Evolutionary conservation across 2,888 invertebrate species (phyloP).

Genomic region (Ariolimax columbianus): DNA sequence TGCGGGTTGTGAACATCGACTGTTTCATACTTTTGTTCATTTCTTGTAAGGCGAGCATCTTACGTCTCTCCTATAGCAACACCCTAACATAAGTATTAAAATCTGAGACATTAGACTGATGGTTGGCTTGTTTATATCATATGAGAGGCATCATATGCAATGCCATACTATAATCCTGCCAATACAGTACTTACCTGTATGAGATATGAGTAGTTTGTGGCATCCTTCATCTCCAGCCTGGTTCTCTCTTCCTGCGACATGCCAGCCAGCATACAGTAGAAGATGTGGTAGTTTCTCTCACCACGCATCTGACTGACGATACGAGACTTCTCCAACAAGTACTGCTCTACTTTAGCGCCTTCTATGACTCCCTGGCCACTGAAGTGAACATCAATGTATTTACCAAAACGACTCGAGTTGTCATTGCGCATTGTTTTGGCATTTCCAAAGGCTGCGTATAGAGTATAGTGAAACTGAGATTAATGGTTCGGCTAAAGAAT

Average conservation of each 20-base stretch:
- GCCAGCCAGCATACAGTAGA: slow-evolving; percentile 96
- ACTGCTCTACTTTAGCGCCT: slow-evolving; percentile 99
- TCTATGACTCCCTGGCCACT: slow-evolving; percentile 96
- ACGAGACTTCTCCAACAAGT: slow-evolving; percentile 97
- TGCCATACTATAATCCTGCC: no score
- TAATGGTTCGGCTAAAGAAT: no score
- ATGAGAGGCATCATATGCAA: no score
- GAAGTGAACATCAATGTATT: slow-evolving; percentile 99
- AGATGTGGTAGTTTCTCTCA: slow-evolving; percentile 98
- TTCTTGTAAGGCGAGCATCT: no score
- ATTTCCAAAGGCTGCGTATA: slow-evolving; percentile 92
- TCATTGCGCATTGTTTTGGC: slow-evolving; percentile 99
- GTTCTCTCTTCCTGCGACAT: slow-evolving; percentile 92
- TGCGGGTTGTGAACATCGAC: no score
- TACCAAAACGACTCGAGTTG: slow-evolving; percentile 98
- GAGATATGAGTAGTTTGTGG: slow-evolving; percentile 93
- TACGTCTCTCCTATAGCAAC: no score
- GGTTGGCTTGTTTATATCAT: no score
- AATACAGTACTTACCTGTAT: slow-evolving; percentile 88
- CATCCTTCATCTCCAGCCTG: slow-evolving; percentile 91
- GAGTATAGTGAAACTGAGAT: background rate
- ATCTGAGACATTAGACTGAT: no score
- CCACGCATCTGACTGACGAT: slow-evolving; percentile 93
- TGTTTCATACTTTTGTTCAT: no score
- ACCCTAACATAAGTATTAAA: no score